Base-by-base conservation (phyloP, 1,140 invertebrate genomes). In the Lordiphosa stackelbergi region DNA sequence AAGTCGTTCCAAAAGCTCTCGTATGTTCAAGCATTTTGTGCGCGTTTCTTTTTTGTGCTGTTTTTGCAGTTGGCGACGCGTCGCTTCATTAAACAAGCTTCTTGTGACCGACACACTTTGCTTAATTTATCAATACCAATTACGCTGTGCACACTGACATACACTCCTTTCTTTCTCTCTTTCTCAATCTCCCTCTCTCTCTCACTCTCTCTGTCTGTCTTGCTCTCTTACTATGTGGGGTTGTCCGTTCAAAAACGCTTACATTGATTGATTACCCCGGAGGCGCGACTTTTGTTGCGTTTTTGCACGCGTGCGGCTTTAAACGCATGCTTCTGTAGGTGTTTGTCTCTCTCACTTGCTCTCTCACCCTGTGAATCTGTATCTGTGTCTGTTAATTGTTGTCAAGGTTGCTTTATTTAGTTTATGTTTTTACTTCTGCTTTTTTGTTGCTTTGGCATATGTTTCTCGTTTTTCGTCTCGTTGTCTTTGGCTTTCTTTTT, bases 211-310 rank as follows among this genome's bases (percentile, higher is more conserved):
- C 40, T 49, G 3, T 11, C 3, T 38, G 52, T 24, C 46, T 41
- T 19, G 5, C 45, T 57, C 41, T 49, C 22, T 16, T 16, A 6
- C 38, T 19, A 11, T 37, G 51, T 40, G 7, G 12, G 37, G 13
- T 13, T 12, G 56, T 45, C 43, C 53, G 66, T 66, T 78, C 79
- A 62, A 60, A 66, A 79, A 22, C 71, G 75, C 74, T 79, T 79
- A 79, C 75, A 79, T 75, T 79, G 75, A 79, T 79, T 79, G 75
- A 79, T 79, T 79, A 66, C 68, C 71, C 71, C 77, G 71, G 42
- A 71, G 75, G 66, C 71, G 75, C 71, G 75, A 81, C 70, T 81
- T 74, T 74, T 54, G 70, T 55, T 62, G 66, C 75, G 69, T 70
- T 79, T 78, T 69, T 63, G 52, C 61, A 73, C 65, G 69, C 74